Base-by-base conservation (phyloP, 2,797 vertebrate genomes). In the Anisognathus igniventris region DNA sequence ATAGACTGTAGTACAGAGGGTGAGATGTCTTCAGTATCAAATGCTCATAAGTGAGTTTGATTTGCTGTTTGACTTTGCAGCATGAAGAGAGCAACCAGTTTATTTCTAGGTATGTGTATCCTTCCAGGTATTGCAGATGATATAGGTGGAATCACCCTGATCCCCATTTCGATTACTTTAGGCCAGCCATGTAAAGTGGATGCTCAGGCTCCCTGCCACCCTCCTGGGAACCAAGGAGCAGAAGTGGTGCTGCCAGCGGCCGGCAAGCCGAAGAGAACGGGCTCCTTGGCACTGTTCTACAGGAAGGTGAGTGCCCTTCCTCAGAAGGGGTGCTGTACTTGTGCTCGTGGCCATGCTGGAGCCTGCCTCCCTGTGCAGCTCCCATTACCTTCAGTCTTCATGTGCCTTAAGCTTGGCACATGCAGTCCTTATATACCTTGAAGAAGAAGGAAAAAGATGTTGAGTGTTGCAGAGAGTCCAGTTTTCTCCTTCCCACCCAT, bases 231-330 rank as follows among this genome's bases (percentile, higher is more conserved):
- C 9, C 95, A 97, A 27, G 12, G 64, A 2, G 96, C 97, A 51
- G 97, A 98, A 1, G 95, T 93, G 3, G 88, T 92, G 56, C 97
- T 97, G 58, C 18, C 95, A 9, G 87, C 92, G 78, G 95, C 27
- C 48, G 96, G 95, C 39, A 98, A 97, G 65, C 99, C 99, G 0
- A 98, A 98, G 51, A 98, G 98, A 94, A 99, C 99, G 0, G 99
- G 99, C 2, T 99, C 99, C 2, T 97, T 99, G 71, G 99, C 99
- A 3, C 98, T 99, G 25, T 99, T 99, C 96, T 99, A 99, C 96
- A 98, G 99, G 86, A 99, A 99, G 98, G 99, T 99, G 68, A 20
- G 93, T 85, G 42, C 35, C 42, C n/a, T 6, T 23, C 0, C 40
- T 37, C 27, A 62, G 47, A 6, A 22, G 14, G 12, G 3, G 0